phyloP scores from a whole-genome alignment of 2,888 invertebrate species.

The Malthinus flaveolus region DNA sequence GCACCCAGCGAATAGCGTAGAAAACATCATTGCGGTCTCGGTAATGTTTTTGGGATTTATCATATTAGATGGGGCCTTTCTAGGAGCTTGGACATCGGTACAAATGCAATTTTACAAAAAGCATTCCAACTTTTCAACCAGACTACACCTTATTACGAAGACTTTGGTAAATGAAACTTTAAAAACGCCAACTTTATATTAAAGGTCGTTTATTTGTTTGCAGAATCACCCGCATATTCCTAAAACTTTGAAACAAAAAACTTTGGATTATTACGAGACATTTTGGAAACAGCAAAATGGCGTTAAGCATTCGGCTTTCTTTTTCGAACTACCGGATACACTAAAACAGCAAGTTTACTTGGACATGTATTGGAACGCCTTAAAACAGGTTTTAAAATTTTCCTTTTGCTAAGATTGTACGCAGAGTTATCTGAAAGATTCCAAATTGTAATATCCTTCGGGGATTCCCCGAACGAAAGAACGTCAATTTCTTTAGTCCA shows the following conservation, averaged over 20 bases:
- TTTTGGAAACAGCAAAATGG: conserved; percentile 35
- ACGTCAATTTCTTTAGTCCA: too few relatives aligned
- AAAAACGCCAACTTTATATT: neutral
- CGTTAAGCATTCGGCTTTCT: conserved; percentile 24
- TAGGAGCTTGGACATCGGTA: conserved; percentile 36
- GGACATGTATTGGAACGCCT: conserved; percentile 36
- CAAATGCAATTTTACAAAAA: conserved; percentile 34
- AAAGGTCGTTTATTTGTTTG: neutral
- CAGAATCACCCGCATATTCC: conserved; percentile 22
- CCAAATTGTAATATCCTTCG: too few relatives aligned
- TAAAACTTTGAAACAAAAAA: conserved; percentile 25
- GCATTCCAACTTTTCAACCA: conserved; percentile 24
- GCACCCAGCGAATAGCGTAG: conserved; percentile 15
- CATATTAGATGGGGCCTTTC: conserved; percentile 31
- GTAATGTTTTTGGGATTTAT: conserved; percentile 31
- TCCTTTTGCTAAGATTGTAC: too few relatives aligned
- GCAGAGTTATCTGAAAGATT: too few relatives aligned
- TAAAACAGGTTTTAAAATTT: conserved; percentile 28
- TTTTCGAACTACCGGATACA: conserved; percentile 26
- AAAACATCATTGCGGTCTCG: conserved; percentile 21
- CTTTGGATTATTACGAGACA: conserved; percentile 31
- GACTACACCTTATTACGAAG: conserved; percentile 22
- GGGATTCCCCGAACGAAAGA: too few relatives aligned
- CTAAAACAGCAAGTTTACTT: conserved; percentile 32
- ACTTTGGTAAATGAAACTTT: conserved; percentile 11